Percentiles rank a stretch among this genome's conserved stretches.
phyloP scores from a whole-genome alignment of 2,888 invertebrate species.

The Dinocampus coccinellae region DNA sequence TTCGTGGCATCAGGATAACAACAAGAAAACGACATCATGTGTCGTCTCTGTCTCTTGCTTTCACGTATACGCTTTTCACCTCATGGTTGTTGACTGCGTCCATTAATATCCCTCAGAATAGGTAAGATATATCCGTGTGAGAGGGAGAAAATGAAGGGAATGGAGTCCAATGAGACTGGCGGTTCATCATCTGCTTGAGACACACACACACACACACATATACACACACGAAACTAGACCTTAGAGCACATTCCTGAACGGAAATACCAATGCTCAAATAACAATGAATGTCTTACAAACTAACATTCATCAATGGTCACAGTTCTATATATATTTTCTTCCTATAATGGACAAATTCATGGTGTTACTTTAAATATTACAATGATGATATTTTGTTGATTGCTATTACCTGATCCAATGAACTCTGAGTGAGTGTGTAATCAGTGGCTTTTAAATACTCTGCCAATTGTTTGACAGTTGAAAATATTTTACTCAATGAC shows the following conservation, averaged over 20 bases:
- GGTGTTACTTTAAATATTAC: neutral
- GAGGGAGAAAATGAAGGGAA: conserved; percentile 33
- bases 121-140: conserved; percentile 42
- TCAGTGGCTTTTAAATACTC: conserved; percentile 71
- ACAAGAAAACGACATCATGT: conserved; percentile 15
- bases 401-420: conserved; percentile 72
- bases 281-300: conserved; percentile 23
- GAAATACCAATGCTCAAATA: conserved; percentile 6
- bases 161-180: conserved; percentile 33
- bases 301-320: conserved; percentile 20
- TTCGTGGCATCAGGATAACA: neutral
- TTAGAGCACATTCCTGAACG: conserved; percentile 44
- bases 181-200: conserved; percentile 59
- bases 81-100: conserved; percentile 38
- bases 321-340: neutral
- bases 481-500: conserved; percentile 71
- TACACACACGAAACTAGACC: conserved; percentile 45
- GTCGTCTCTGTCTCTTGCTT: conserved; percentile 16
- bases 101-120: conserved; percentile 60
- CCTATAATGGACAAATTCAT: neutral
- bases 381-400: neutral
- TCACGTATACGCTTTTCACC: conserved; percentile 34
- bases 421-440: conserved; percentile 74
- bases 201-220: too few species aligned
- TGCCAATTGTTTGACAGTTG: conserved; percentile 70